These are phyloP conservation scores for Stichodactyla mertensii DNA, from an alignment of 64 coral and sea anemone genomes.

Conservation along the genomic window DNA sequence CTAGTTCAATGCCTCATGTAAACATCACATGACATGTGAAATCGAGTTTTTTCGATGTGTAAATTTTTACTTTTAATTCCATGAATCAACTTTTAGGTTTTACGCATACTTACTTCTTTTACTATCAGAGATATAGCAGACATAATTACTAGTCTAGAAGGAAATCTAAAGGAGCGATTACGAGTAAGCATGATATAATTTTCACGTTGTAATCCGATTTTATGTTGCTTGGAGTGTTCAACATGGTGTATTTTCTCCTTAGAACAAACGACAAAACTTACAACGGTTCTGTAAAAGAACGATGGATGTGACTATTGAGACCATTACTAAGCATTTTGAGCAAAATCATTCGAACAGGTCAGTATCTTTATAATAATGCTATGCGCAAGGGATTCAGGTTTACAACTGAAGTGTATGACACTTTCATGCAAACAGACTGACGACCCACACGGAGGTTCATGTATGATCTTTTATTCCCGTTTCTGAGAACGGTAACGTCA, in stretches of 20 bases:
- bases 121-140: neutral
- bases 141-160: neutral
- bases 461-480: too few species aligned
- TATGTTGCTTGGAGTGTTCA: neutral
- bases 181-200: neutral
- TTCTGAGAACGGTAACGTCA: too few species aligned
- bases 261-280: constrained; percentile 1
- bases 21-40: too few species aligned
- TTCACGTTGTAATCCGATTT: neutral
- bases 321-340: neutral
- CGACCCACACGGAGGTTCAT: too few species aligned
- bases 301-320: constrained; percentile 3
- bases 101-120: neutral
- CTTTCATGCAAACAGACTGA: too few species aligned
- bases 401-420: too few species aligned
- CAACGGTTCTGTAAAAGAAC: constrained; percentile 17
- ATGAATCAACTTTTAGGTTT: neutral
- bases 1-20: too few species aligned
- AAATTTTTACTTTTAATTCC: too few species aligned
- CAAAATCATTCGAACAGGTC: neutral
- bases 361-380: neutral
- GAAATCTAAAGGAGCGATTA: neutral
- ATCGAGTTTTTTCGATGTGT: too few species aligned
- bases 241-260: neutral
- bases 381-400: too few species aligned